These are phyloP conservation scores for Echinometra lucunter DNA, from an alignment of 53 echinoderm and acorn worm species.

Conservation along the genomic window DNA sequence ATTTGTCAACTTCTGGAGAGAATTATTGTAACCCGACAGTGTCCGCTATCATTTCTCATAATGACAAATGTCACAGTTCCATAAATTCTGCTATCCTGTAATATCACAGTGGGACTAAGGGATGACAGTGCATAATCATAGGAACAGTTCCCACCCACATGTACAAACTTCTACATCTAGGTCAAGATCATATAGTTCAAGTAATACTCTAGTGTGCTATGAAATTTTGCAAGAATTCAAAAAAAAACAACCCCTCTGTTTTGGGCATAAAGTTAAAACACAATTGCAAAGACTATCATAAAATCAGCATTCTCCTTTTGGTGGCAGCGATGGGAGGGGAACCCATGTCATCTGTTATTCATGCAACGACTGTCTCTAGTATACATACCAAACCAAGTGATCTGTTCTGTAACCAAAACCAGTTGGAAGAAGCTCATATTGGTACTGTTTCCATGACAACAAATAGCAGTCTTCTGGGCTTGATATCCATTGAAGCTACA, in stretches of 20 bases:
- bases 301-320: too few relatives aligned
- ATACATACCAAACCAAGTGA: background rate
- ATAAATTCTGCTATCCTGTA: background rate
- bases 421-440: background rate
- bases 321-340: too few relatives aligned
- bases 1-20: background rate
- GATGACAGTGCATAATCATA: background rate
- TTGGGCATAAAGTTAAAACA: too few relatives aligned
- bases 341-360: background rate
- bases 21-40: background rate
- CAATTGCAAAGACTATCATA: too few relatives aligned
- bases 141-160: background rate
- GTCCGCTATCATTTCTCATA: background rate
- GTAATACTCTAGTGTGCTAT: too few relatives aligned
- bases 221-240: too few relatives aligned
- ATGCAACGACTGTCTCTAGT: background rate
- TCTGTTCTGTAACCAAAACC: background rate
- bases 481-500: background rate
- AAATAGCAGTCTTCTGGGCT: background rate
- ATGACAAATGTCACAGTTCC: conserved; percentile 8
- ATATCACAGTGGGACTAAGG: background rate
- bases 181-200: too few relatives aligned
- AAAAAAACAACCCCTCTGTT: too few relatives aligned
- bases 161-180: background rate
- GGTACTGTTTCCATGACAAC: background rate